Evolutionary conservation across 2,113 vertebrate genomes (phyloP).

Genomic region (Nesogale talazaci): DNA sequence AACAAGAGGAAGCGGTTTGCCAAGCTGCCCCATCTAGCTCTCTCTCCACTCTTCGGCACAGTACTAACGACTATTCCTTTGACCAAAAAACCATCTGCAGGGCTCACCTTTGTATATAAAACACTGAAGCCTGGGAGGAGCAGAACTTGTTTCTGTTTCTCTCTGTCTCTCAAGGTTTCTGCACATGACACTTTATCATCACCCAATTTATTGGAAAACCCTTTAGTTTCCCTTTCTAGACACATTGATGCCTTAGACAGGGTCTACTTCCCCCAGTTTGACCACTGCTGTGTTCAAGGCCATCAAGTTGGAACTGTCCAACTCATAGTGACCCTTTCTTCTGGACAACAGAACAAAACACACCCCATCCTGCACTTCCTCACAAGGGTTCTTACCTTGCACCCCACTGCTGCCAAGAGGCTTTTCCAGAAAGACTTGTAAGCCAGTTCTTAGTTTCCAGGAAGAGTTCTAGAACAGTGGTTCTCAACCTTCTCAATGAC

Average conservation of each 20-base stretch:
- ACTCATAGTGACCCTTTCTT: too few relatives aligned
- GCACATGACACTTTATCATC: too few relatives aligned
- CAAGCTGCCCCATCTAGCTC: not conserved
- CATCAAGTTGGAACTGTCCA: too few relatives aligned
- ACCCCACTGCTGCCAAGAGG: too few relatives aligned
- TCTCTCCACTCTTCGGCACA: not conserved
- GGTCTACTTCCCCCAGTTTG: not conserved
- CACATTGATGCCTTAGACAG: not conserved
- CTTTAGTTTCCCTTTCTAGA: too few relatives aligned
- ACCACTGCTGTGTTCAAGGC: not conserved
- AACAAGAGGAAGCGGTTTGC: conserved; percentile 8
- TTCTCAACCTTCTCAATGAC: too few relatives aligned
- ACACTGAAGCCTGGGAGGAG: not conserved
- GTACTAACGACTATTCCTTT: not conserved
- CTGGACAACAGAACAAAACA: too few relatives aligned
- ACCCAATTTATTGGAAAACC: too few relatives aligned
- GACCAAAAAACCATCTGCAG: not conserved
- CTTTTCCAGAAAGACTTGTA: not conserved
- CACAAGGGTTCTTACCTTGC: not conserved
- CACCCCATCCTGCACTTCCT: too few relatives aligned
- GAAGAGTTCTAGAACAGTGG: not conserved
- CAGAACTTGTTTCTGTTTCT: too few relatives aligned
- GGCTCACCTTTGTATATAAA: not conserved
- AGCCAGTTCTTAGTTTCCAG: not conserved
- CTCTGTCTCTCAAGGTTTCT: not conserved